Evolutionary conservation across 2,888 invertebrate genomes (phyloP), one percentile per base, ranked within the genome.

Genomic region (Amiota mariae): DNA sequence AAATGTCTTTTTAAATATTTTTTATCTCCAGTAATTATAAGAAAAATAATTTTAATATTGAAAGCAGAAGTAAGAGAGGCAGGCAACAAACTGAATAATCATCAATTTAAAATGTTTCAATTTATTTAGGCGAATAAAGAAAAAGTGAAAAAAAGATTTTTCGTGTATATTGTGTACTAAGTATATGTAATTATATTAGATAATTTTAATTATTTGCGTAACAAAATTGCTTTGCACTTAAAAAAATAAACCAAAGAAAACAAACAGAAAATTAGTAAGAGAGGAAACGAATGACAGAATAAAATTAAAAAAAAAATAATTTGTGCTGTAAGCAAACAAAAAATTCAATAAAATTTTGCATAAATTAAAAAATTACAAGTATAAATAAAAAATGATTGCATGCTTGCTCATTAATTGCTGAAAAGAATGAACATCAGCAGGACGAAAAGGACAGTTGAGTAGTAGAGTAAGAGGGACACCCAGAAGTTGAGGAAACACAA

Each of bases 211-310:
- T 79, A 77, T 54, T 49, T 68, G 54, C 57, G 70, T 73, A 74
- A 73, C 71, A 72, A 81, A 82, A 82, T 78, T 77, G 81, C 78
- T 77, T 77, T 77, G 78, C 79, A 85, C 85, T 85, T 85, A 86
- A n/a, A 68, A 36, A 11, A 18, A 54, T 13, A 68, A 68, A 51
- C 0, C 59, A 20, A 54, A n/a, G 6, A 24, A 54, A 13, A 54
- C 49, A 49, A 12, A 49, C 54, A 51, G 70, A 72, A 47, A 15
- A 74, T 36, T 36, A 78, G 73, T 74, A 74, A 78, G 75, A 75
- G 74, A 61, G 24, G 72, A 75, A 57, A n/a, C n/a, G n/a, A n/a
- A n/a, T n/a, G 10, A 18, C 1, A 20, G 18, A 59, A 59, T 20
- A n/a, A 36, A 36, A 6, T 46, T 6, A 36, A 6, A n/a, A 36